Evolutionary conservation across 2,888 invertebrate genomes (phyloP), one percentile per base, ranked within the genome.

Genomic region (Chrysopilus asiliformis): DNA sequence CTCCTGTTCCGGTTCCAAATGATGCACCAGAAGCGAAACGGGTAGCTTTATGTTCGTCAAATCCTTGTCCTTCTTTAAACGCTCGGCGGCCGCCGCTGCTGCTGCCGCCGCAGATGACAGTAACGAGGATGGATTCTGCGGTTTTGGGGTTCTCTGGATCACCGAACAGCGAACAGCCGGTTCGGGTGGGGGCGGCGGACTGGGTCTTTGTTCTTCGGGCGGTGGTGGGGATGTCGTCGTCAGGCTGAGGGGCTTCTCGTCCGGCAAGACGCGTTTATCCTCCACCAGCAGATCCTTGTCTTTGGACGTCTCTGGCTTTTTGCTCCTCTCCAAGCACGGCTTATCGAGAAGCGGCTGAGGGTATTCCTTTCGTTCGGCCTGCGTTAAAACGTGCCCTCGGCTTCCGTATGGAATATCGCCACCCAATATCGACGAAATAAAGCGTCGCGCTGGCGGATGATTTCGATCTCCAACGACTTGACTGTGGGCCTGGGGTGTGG

Each of bases 361-460:
- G 58, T 83, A 84, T 52, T 79, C 82, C 64, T 84, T 84, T 45
- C 82, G 71, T 61, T 84, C 83, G 14, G 84, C 84, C 52, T 78
- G 73, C 31, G 84, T 84, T n/a, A 82, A 66, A 3, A 85, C 78
- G 55, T 81, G 79, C 30, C 78, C 75, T 49, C 77, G 68, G 49
- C 81, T 80, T n/a, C 82, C 82, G 49, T 84, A 85, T 4, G 84
- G 84, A 28, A 80, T 71, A 51, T 82, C 81, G 14, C 83, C 84
- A 18, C 84, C 84, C 19, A 83, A 69, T 50, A 83, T 81, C 14
- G 83, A 83, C 15, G 83, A 83, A 43, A 80, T 78, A 54, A 84
- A 85, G 45, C 80, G 69, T 28, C 75, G 62, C 2, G 74, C 72
- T 22, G 71, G 68, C 16, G 55, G 37, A 22, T 27, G 27, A 36